phyloP scores from a whole-genome alignment of 1,140 invertebrate species.

The Cepaea nemoralis region DNA sequence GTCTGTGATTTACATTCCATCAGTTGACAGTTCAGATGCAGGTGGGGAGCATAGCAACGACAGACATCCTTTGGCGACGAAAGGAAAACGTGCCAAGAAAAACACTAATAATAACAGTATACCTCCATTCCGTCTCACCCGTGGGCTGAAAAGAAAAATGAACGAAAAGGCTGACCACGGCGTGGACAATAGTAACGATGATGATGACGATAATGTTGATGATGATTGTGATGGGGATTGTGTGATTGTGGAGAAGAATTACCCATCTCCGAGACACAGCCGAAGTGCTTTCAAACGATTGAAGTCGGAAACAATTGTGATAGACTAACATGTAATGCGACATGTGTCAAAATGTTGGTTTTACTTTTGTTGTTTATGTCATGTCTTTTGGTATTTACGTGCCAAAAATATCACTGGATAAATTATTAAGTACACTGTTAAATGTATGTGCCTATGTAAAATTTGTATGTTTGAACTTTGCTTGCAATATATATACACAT shows the following conservation, averaged over 20 bases:
- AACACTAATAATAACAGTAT: conserved; percentile 38
- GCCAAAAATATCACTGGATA: no score
- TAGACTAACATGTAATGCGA: conserved; percentile 15
- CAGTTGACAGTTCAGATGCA: conserved; percentile 29
- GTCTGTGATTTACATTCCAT: conserved; percentile 24
- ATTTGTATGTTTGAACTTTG: no score
- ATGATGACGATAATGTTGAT: conserved; percentile 40
- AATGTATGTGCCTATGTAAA: no score
- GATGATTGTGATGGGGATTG: conserved; percentile 46
- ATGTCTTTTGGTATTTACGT: no score
- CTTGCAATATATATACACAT: no score
- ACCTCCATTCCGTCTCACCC: conserved; percentile 22
- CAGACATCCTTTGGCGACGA: background rate
- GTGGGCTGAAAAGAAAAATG: conserved; percentile 54
- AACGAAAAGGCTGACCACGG: conserved; percentile 42
- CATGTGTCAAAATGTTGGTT: background rate
- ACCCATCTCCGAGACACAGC: conserved; percentile 2
- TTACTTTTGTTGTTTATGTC: background rate
- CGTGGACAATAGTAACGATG: conserved; percentile 43
- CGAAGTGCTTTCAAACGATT: conserved; percentile 25
- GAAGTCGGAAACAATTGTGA: conserved; percentile 36
- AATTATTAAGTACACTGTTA: no score
- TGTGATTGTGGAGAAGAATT: conserved; percentile 36
- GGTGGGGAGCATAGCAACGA: background rate
- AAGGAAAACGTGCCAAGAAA: conserved; percentile 29